Conservation (phyloP, 2,797 vertebrate species). For the Ptychobarbus kaznakovi region DNA sequence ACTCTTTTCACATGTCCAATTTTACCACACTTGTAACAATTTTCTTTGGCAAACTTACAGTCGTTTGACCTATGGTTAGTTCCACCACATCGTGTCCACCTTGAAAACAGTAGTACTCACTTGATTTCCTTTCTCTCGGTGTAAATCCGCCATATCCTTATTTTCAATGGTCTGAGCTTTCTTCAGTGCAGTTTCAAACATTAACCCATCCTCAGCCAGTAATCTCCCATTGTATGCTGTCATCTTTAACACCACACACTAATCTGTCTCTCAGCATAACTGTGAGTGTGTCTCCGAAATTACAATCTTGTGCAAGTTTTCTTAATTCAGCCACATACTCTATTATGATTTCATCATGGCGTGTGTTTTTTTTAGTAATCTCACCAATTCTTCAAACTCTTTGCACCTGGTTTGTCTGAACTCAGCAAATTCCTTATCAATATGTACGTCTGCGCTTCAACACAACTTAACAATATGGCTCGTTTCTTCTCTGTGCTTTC, state of each 20-base stretch:
- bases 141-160: constrained; percentile 17
- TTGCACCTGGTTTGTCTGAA: background rate
- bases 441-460: background rate
- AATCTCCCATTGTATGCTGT: constrained; percentile 10
- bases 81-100: background rate
- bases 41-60: background rate
- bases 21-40: background rate
- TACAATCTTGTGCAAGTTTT: constrained; percentile 38
- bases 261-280: constrained; percentile 40
- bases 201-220: constrained; percentile 32
- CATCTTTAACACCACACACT: constrained; percentile 49
- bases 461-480: constrained; percentile 14
- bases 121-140: background rate
- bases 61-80: background rate
- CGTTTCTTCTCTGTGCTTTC: background rate
- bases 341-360: constrained; percentile 4
- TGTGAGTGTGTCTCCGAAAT: constrained; percentile 3
- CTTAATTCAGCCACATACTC: constrained; percentile 41
- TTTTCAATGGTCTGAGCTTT: constrained; percentile 28
- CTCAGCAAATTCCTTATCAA: constrained; percentile 2
- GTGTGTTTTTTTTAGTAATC: background rate
- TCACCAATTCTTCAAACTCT: constrained; percentile 19
- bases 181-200: background rate
- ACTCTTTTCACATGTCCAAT: background rate
- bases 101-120: background rate